Evolutionary conservation across 2,113 vertebrate species (phyloP).

Genomic region (Alosa alosa): DNA sequence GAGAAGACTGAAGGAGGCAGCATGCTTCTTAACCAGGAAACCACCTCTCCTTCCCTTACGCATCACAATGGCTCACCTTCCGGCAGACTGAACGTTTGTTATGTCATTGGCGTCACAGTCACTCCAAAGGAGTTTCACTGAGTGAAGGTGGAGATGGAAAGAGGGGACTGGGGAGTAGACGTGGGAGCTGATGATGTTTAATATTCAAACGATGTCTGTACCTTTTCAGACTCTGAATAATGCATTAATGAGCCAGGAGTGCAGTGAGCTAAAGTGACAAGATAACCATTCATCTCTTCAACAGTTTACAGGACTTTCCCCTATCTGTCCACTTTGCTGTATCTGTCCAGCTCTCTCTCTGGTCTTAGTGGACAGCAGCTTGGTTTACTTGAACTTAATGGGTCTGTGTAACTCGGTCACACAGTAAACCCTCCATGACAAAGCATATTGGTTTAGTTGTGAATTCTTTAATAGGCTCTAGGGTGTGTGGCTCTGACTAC

Average conservation of each 20-base stretch:
- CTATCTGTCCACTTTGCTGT: too few species aligned
- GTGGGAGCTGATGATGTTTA: neutral
- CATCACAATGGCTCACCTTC: neutral
- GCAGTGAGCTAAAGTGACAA: neutral
- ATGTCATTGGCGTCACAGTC: neutral
- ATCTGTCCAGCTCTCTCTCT: neutral
- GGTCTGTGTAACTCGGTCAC: neutral
- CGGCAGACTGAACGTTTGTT: neutral
- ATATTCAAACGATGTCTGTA: neutral
- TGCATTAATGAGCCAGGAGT: neutral
- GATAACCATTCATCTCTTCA: too few species aligned
- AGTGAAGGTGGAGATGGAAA: neutral
- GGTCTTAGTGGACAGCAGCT: neutral
- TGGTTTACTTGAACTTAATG: neutral
- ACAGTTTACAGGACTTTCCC: neutral
- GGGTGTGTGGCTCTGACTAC: neutral
- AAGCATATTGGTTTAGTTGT: too few species aligned
- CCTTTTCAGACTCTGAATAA: neutral
- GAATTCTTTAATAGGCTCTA: too few species aligned
- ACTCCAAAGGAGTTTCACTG: neutral
- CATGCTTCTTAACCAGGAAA: too few species aligned
- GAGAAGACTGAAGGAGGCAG: too few species aligned
- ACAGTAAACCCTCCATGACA: neutral
- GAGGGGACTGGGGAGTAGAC: neutral
- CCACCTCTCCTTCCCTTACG: too few species aligned